Percentiles rank a stretch among this genome's conserved stretches.
Evolutionary conservation across 2,797 vertebrate genomes (phyloP).

Genomic region (Capromys pilorides): DNA sequence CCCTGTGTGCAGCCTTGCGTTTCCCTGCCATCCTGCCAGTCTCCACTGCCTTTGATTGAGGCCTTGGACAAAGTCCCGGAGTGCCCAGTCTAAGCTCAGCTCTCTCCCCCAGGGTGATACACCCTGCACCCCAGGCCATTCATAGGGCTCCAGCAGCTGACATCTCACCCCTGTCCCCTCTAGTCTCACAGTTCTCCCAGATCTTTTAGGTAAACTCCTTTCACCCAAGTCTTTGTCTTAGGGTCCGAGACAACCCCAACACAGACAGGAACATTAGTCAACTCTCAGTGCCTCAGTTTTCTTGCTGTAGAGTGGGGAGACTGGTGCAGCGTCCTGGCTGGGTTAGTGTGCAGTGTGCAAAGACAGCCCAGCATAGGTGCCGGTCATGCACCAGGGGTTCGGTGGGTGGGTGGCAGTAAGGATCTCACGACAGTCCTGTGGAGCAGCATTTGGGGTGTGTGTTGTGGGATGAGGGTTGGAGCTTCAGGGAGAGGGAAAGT

Average conservation of each 20-base stretch:
- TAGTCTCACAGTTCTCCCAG: background rate
- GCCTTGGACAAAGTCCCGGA: background rate
- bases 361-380: too few species aligned
- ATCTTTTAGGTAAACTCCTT: background rate
- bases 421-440: rapidly evolving
- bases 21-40: background rate
- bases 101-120: background rate
- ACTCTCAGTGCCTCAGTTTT: background rate
- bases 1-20: background rate
- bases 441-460: background rate
- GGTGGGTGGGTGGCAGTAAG: background rate
- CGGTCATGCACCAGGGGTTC: rapidly evolving
- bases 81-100: background rate
- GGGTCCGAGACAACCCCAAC: background rate
- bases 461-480: background rate
- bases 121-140: too few species aligned
- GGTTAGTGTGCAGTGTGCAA: background rate
- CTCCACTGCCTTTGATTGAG: background rate
- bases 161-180: background rate
- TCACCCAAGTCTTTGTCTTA: background rate
- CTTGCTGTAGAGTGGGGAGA: background rate
- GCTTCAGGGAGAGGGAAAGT: rapidly evolving
- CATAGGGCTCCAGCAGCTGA: background rate
- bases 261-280: background rate
- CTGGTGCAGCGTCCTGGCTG: rapidly evolving